Conservation (phyloP, 2,113 vertebrate species). For the Platycercus adscitus region DNA sequence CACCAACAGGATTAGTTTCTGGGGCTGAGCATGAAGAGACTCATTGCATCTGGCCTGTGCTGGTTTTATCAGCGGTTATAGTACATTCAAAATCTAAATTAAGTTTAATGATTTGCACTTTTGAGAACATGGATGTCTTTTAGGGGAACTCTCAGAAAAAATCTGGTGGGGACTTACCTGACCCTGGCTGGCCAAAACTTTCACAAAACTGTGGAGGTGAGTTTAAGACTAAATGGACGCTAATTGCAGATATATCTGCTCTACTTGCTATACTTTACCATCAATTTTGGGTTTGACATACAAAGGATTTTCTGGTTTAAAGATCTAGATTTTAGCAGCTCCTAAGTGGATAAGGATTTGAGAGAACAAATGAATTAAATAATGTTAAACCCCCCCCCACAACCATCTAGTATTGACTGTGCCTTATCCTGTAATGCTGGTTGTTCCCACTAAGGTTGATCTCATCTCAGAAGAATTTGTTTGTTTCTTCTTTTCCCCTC, state of each 20-base stretch:
- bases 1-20: background rate
- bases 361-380: background rate
- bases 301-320: slow-evolving; percentile 16
- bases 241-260: slow-evolving; percentile 31
- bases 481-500: background rate
- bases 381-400: background rate
- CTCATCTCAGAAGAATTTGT: background rate
- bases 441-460: background rate
- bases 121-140: background rate
- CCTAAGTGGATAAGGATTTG: background rate
- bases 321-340: slow-evolving; percentile 33
- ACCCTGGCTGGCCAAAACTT: background rate
- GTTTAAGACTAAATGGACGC: slow-evolving; percentile 18
- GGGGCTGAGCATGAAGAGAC: accelerated
- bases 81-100: background rate
- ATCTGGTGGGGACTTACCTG: background rate
- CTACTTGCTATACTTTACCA: slow-evolving; percentile 33
- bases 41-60: background rate
- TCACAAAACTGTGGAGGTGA: background rate
- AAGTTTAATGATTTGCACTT: background rate
- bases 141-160: background rate
- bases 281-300: slow-evolving; percentile 3
- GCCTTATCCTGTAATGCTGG: background rate
- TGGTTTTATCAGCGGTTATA: background rate
- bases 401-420: background rate